A percentile compares a stretch with the other conserved stretches of the same genome.
phyloP scores from a whole-genome alignment of 2,888 invertebrate genomes.

The Chrysopilus asiliformis region DNA sequence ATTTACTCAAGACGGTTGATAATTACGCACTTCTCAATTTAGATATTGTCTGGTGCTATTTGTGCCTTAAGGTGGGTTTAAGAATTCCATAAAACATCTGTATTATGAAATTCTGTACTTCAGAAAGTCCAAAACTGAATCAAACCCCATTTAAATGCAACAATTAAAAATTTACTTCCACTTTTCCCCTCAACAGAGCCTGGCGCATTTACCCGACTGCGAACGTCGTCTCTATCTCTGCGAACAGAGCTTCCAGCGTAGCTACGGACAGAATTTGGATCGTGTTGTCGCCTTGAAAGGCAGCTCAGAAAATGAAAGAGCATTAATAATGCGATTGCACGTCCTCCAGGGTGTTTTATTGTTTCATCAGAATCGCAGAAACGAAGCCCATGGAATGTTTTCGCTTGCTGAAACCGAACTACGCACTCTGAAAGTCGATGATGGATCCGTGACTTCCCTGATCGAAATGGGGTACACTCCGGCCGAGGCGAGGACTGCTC shows the following conservation, averaged over 20 bases:
- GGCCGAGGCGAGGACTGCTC: constrained; percentile 54
- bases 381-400: constrained; percentile 47
- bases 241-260: constrained; percentile 48
- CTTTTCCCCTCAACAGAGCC: constrained; percentile 36
- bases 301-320: constrained; percentile 50
- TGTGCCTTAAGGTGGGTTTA: constrained; percentile 43
- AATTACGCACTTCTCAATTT: constrained; percentile 72
- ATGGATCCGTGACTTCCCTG: constrained; percentile 38
- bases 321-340: constrained; percentile 62
- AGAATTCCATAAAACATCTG: neutral
- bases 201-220: constrained; percentile 60
- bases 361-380: constrained; percentile 59
- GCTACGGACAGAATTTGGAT: constrained; percentile 52
- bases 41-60: constrained; percentile 83
- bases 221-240: constrained; percentile 51
- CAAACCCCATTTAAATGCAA: no score
- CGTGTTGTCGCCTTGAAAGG: constrained; percentile 46
- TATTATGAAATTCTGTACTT: no score
- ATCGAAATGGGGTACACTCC: constrained; percentile 51
- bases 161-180: neutral
- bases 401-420: constrained; percentile 51
- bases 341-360: constrained; percentile 65
- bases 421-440: constrained; percentile 47
- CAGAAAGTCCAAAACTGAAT: no score
- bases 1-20: constrained; percentile 52